phyloP scores from a whole-genome alignment of 2,888 invertebrate species.

The Drosophila colorata region DNA sequence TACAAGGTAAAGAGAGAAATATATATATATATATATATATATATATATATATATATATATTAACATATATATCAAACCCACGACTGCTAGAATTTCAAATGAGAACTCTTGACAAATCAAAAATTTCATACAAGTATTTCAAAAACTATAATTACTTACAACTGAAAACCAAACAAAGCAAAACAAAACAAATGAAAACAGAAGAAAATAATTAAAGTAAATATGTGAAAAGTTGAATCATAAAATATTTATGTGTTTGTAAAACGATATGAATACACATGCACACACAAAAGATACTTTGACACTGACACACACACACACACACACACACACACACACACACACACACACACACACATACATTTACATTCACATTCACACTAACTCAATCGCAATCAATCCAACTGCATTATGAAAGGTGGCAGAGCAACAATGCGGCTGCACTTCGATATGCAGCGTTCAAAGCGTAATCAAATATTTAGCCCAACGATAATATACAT shows the following conservation, averaged over 20 bases:
- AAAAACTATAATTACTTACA: slow-evolving; percentile 47
- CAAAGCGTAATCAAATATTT: slow-evolving; percentile 82
- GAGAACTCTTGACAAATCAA: slow-evolving; percentile 82
- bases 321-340: slow-evolving; percentile 16
- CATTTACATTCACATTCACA: slow-evolving; percentile 25
- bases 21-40: slow-evolving; percentile 32
- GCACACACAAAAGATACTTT: slow-evolving; percentile 16
- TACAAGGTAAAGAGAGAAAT: slow-evolving; percentile 70
- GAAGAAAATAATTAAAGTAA: slow-evolving; percentile 23
- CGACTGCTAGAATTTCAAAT: slow-evolving; percentile 82
- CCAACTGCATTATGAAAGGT: slow-evolving; percentile 43
- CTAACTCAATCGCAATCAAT: slow-evolving; percentile 40
- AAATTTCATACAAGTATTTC: slow-evolving; percentile 80
- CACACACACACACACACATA: slow-evolving; percentile 24
- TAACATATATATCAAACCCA: slow-evolving; percentile 64
- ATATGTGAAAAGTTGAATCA: slow-evolving; percentile 50
- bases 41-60: slow-evolving; percentile 29
- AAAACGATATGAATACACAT: slow-evolving; percentile 22
- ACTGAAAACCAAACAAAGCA: slow-evolving; percentile 31
- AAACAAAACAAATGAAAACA: slow-evolving; percentile 12
- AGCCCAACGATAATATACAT: slow-evolving; percentile 83
- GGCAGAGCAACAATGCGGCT: slow-evolving; percentile 30
- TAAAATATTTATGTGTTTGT: slow-evolving; percentile 55
- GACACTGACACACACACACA: slow-evolving; percentile 21
- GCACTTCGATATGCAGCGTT: slow-evolving; percentile 59